Evolutionary conservation across 2,888 invertebrate genomes (phyloP), one percentile per base, ranked within the genome.

Genomic region (Cephus pulcher): DNA sequence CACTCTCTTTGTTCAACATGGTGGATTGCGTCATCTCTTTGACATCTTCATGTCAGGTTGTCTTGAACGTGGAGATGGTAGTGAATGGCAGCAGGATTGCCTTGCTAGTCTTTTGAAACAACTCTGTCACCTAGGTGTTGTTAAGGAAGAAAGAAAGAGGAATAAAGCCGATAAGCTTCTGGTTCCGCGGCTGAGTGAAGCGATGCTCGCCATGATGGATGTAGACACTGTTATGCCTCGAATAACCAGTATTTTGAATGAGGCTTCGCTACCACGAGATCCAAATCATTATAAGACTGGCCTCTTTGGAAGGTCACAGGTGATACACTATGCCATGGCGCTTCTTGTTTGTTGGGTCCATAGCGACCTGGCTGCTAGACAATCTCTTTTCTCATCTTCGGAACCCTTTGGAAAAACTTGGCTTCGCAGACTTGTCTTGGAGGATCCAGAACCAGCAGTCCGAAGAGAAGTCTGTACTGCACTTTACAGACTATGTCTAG

Each of bases 1-100:
- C 80, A 95, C 95, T 80, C 92, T 95, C 83, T 98, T 98, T 89
- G 96, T 98, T 56, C 95, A 96, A 87, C 95, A 96, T 85, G 98
- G 98, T 23, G 98, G 98, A 1, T 92, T 98, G 83, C 94, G 96
- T 80, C 96, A 98, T 92, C 93, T 98, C 56, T 98, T 97, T 90
- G 97, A 97, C 89, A 98, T 98, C 83, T 98, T 98, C 92, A 96
- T 97, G 94, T 97, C 96, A 56, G 97, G 96, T 93, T 92, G 93
- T 81, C 90, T 93, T 34, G 94, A 95, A 77, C 94, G 94, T 68
- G 95, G 95, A 34, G 95, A 96, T 76, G 96, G 97, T 83, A 95
- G 95, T 85, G 97, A 98, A 92, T 98, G 98, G 98, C 95, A 98
- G 78, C 98, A 98, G 90, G 98, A 98, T 90, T 98, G 98, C 88